Base-by-base conservation (phyloP, 2,797 vertebrate species). In the Buceros bicornis region DNA sequence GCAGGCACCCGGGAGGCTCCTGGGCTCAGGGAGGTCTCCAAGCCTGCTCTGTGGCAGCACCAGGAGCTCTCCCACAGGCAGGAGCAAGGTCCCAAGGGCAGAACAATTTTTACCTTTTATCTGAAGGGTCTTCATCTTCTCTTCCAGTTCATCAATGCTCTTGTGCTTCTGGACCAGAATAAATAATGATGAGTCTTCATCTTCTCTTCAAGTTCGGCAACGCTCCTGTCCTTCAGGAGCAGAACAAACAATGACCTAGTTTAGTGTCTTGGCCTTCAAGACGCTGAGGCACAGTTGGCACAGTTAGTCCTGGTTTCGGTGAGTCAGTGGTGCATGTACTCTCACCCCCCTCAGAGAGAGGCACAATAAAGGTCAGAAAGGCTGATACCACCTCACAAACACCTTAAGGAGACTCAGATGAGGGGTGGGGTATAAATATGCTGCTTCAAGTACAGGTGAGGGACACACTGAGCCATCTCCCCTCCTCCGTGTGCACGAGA, bases 131-230 rank as follows among this genome's bases (percentile, higher is more conserved):
- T 92, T 97, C 79, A 99, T 95, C 95, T 98, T 96, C 56, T 98
- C 91, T 93, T 99, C 98, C 73, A 99, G 97, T 19, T 94, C 90
- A 22, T 97, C 94, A 86, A 99, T 99, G 96, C 91, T 98, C 94
- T 91, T 92, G 15, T 98, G 98, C 99, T 99, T 90, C 64, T 93
- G 80, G 79, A 87, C n/a, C 51, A 91, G 76, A 96, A 58, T 33
- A 33, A 33, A 33, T 33, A 33, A 33, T 98, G 97, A 16, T 98
- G 95, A 61, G 67, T 69, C 92, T 92, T 97, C 79, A 99, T 95
- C 95, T 98, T 96, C 56, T 98, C 91, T 93, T 99, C 98, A 76
- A 99, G 97, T 19, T 94, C 90, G 21, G 97, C 94, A 86, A 99
- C 99, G 96, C 91, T 98, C 94, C 91, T 92, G 14, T 98, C 98